A percentile compares a stretch with the other conserved stretches of the same genome.
Evolutionary conservation across 1,140 invertebrate species (phyloP).

Genomic region (Euwallacea fornicatus): DNA sequence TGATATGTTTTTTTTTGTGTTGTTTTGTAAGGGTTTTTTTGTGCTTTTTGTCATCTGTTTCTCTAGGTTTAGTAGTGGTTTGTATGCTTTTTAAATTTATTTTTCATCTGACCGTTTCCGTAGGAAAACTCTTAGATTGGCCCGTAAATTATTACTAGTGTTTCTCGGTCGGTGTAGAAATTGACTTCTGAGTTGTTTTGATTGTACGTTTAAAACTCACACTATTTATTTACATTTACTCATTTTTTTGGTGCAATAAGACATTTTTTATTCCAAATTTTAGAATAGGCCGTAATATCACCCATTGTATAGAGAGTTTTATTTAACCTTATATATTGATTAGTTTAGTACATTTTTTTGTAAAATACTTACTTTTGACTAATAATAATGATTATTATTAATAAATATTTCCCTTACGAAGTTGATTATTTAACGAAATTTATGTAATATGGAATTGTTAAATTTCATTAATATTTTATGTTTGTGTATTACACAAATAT

Average conservation of each 20-base stretch:
- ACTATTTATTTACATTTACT: conserved; percentile 9
- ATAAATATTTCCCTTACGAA: background rate
- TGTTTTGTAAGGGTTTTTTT: conserved; percentile 7
- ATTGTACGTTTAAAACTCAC: background rate
- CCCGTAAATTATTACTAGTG: no score
- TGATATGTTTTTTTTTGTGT: conserved; percentile 41
- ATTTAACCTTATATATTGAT: no score
- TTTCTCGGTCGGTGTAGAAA: background rate
- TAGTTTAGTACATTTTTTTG: no score
- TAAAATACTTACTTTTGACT: background rate
- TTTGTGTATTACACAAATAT: conserved; percentile 22
- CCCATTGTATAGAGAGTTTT: no score
- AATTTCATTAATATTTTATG: conserved; percentile 6
- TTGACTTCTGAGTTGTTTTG: background rate
- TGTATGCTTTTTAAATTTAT: background rate
- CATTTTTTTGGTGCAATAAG: conserved; percentile 1
- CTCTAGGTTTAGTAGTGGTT: background rate
- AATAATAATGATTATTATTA: conserved; percentile 12
- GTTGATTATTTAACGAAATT: conserved; percentile 1
- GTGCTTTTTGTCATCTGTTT: background rate
- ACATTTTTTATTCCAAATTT: background rate
- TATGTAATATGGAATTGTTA: background rate
- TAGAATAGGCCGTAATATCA: no score
- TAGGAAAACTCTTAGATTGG: no score
- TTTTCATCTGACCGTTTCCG: background rate